These are phyloP conservation scores for Drosophila mercatorum DNA, from an alignment of 2,888 invertebrate genomes.

Conservation along the genomic window DNA sequence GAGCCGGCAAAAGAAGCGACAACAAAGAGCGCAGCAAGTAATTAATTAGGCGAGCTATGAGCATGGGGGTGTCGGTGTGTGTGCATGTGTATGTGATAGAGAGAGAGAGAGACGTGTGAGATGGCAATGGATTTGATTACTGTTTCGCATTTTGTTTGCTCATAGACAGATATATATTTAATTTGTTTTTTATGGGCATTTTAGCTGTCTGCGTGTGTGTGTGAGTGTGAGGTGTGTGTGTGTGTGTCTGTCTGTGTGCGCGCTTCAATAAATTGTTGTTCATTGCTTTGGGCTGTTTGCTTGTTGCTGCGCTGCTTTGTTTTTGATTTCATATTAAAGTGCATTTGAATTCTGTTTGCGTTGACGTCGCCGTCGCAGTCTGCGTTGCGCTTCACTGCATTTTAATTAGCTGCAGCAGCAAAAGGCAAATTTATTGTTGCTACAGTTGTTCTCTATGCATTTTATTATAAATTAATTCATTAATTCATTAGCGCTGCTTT, in stretches of 20 bases:
- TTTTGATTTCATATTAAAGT: conserved; percentile 21
- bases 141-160: conserved; percentile 26
- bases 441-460: conserved; percentile 37
- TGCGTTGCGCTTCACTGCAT: conserved; percentile 54
- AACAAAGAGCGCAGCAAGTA: conserved; percentile 29
- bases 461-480: conserved; percentile 44
- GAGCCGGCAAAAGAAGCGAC: conserved; percentile 30
- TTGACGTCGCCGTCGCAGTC: conserved; percentile 4
- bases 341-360: conserved; percentile 35
- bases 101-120: not conserved
- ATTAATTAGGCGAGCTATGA: conserved; percentile 26
- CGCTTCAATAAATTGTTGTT: conserved; percentile 25
- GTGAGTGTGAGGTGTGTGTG: not conserved
- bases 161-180: conserved; percentile 7
- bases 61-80: not conserved
- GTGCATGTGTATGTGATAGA: too few relatives aligned
- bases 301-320: conserved; percentile 17
- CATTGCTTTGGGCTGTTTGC: conserved; percentile 15
- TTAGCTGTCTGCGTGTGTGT: conserved; percentile 7
- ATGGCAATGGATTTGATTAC: conserved; percentile 14
- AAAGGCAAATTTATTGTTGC: conserved; percentile 21
- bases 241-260: not conserved
- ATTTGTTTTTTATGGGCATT: conserved; percentile 9
- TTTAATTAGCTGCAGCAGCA: conserved; percentile 58
- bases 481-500: conserved; percentile 33